Percentiles rank a stretch among this genome's conserved stretches.
Evolutionary conservation across 2,888 invertebrate species (phyloP).

Genomic region (Oscheius sp.): DNA sequence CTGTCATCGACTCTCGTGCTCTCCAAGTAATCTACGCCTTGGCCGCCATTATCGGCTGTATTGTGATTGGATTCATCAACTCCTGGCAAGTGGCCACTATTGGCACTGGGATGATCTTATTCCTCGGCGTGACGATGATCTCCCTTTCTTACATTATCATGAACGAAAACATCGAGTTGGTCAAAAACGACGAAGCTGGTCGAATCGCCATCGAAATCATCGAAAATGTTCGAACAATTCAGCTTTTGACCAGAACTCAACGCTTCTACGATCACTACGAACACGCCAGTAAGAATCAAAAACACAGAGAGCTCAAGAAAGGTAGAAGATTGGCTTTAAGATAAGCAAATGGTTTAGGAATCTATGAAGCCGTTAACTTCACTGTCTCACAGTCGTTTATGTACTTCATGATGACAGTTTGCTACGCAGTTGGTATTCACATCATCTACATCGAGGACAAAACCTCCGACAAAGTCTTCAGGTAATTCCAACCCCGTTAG

Average conservation of each 20-base stretch:
- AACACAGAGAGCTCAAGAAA: conserved; percentile 48
- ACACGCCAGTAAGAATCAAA: conserved; percentile 45
- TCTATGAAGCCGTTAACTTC: conserved; percentile 58
- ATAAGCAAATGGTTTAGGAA: conserved; percentile 24
- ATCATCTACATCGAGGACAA: conserved; percentile 52
- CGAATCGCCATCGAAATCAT: conserved; percentile 72
- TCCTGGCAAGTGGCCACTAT: conserved; percentile 70
- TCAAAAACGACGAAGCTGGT: conserved; percentile 73
- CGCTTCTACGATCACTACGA: conserved; percentile 69
- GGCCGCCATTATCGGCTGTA: conserved; percentile 70
- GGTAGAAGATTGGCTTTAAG: conserved; percentile 17
- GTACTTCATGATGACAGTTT: conserved; percentile 56
- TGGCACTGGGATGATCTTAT: conserved; percentile 66
- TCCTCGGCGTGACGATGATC: conserved; percentile 70
- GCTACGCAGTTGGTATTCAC: conserved; percentile 53
- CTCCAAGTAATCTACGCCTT: conserved; percentile 71
- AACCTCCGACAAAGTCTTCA: conserved; percentile 41
- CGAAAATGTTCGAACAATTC: conserved; percentile 72
- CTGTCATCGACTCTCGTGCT: conserved; percentile 71
- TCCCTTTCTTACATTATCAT: conserved; percentile 72
- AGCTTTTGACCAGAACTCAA: conserved; percentile 71
- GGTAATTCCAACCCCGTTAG: conserved; percentile 17
- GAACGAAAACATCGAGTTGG: conserved; percentile 51
- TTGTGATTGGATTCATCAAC: conserved; percentile 72
- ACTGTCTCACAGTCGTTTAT: conserved; percentile 56